These are phyloP conservation scores for Rhinopomastus cyanomelas DNA, from an alignment of 2,113 vertebrate genomes.

Conservation along the genomic window DNA sequence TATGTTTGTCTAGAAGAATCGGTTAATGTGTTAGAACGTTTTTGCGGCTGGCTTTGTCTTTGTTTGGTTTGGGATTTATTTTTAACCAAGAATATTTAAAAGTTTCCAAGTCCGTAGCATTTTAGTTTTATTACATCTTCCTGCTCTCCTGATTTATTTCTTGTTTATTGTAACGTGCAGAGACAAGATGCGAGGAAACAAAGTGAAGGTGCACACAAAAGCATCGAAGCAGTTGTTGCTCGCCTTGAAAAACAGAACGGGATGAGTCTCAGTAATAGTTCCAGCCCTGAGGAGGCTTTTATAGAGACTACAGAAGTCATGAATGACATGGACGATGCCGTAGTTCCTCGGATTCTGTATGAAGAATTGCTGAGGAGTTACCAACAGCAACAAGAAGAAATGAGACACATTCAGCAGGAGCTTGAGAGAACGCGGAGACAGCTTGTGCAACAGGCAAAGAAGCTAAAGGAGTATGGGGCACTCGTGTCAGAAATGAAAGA, in stretches of 20 bases:
- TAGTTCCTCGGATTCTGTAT: constrained; percentile 92
- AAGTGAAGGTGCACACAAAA: constrained; percentile 84
- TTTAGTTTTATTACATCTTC: not conserved
- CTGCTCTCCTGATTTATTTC: constrained; percentile 19
- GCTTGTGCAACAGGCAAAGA: constrained; percentile 97
- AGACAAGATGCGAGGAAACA: constrained; percentile 82
- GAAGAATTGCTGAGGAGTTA: constrained; percentile 97
- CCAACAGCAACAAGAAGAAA: constrained; percentile 96
- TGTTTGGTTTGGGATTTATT: not conserved
- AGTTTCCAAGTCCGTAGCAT: not conserved
- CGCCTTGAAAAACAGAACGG: constrained; percentile 86
- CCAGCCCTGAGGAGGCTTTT: constrained; percentile 77
- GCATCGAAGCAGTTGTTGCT: constrained; percentile 96
- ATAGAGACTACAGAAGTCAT: constrained; percentile 74
- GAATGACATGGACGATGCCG: constrained; percentile 82
- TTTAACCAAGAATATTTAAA: not conserved
- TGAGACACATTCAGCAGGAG: constrained; percentile 96
- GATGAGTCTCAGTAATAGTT: constrained; percentile 77
- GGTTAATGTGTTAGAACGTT: not conserved
- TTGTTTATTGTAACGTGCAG: constrained; percentile 68
- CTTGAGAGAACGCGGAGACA: constrained; percentile 94
- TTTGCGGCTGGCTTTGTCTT: not conserved
- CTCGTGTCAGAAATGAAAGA: constrained; percentile 97
- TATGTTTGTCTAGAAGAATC: not conserved
- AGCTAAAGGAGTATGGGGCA: constrained; percentile 95